Conservation (phyloP, 2,797 vertebrate species). For the Macropodus opercularis region DNA sequence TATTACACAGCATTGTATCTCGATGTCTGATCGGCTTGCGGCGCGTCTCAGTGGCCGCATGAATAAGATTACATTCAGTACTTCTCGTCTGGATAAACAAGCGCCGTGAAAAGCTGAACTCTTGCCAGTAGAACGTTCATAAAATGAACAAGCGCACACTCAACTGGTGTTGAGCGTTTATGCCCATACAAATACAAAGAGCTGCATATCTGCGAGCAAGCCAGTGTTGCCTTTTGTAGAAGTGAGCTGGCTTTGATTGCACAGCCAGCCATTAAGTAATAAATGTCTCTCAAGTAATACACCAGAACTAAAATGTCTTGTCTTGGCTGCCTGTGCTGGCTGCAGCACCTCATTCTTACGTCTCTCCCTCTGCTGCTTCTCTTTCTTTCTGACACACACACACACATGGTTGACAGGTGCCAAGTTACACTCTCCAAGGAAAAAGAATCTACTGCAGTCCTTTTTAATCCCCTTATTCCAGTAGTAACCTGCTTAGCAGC, state of each 20-base stretch:
- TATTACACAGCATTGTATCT: not conserved
- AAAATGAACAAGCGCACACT: not conserved
- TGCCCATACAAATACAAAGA: not conserved
- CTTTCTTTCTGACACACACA: not conserved
- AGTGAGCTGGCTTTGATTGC: conserved; percentile 15
- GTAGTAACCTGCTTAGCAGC: not conserved
- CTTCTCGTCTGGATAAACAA: not conserved
- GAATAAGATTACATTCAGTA: not conserved
- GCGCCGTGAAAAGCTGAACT: not conserved
- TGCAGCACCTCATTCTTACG: conserved; percentile 11
- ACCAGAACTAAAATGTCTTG: conserved; percentile 44
- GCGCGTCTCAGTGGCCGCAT: not conserved
- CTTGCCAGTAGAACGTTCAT: not conserved
- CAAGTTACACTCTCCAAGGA: not conserved
- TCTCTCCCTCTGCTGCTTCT: conserved; percentile 11
- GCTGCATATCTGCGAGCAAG: not conserved
- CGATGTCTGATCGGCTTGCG: not conserved
- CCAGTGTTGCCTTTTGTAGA: conserved; percentile 16
- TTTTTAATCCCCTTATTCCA: conserved; percentile 28
- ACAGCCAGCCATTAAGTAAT: conserved; percentile 36
- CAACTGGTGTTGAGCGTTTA: not conserved
- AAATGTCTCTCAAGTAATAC: conserved; percentile 45
- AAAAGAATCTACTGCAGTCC: conserved; percentile 13
- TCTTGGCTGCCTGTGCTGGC: conserved; percentile 42
- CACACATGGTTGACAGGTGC: conserved; percentile 9